phyloP scores from a whole-genome alignment of 2,797 vertebrate genomes.

The Cuculus canorus region DNA sequence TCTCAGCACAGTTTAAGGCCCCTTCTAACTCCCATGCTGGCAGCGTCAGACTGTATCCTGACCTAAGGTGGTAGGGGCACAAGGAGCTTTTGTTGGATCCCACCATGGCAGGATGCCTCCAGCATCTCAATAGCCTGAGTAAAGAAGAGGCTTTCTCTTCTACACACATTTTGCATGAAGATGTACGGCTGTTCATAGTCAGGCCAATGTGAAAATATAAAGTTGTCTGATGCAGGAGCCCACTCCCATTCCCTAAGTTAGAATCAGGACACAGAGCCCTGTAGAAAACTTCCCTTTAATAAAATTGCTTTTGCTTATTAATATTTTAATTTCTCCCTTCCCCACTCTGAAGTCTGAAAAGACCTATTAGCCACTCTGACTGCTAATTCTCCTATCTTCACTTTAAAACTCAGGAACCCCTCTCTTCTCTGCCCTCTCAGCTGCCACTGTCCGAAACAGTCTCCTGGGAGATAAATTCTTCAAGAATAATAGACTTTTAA shows the following conservation, averaged over 20 bases:
- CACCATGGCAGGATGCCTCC: not conserved
- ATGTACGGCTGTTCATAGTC: not conserved
- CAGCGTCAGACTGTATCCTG: not conserved
- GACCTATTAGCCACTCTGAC: not conserved
- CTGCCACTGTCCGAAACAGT: not conserved
- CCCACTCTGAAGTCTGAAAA: not conserved
- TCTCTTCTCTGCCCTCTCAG: not conserved
- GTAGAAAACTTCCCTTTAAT: not conserved
- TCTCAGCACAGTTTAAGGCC: not conserved
- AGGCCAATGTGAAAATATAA: not conserved
- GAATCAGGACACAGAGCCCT: not conserved
- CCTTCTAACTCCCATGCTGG: not conserved
- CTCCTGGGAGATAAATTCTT: constrained; percentile 42
- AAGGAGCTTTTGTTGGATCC: not conserved
- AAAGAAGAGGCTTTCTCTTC: not conserved
- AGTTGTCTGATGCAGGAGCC: not conserved
- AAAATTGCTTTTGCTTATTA: not conserved
- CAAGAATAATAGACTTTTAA: constrained; percentile 50
- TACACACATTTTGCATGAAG: not conserved
- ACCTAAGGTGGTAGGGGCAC: not conserved
- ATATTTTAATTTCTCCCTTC: not conserved
- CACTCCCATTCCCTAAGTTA: not conserved
- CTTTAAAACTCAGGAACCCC: not conserved
- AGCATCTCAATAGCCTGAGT: not conserved
- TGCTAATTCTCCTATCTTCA: not conserved